Base-by-base conservation (phyloP, 2,797 vertebrate species). In the Paratrypauchen microcephalus region DNA sequence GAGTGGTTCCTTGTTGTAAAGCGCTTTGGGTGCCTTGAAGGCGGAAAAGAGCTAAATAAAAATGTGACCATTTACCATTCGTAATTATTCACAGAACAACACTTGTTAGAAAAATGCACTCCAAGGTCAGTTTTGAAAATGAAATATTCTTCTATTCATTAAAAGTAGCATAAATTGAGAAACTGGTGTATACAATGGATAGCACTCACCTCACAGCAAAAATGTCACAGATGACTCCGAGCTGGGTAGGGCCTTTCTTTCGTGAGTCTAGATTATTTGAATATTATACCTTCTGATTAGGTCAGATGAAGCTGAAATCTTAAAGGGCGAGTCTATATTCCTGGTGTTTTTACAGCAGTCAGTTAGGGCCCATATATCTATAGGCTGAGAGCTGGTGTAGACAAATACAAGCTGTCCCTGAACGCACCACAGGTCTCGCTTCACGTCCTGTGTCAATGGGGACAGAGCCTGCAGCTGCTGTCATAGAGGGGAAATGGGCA, bases 361-460 rank as follows among this genome's bases (percentile, higher is more conserved):
- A 19, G 56, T 9, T 60, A 28, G 68, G 36, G 62, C 41, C 62
- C 65, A 64, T 59, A 69, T 1, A 66, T 55, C 61, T 69, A 48
- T 59, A 47, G 60, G 36, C 47, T 67, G 87, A 82, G 88, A 81
- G 68, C 65, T 26, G n/a, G 70, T 84, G 59, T 26, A 19, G 88
- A 92, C 78, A 87, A 91, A 91, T 88, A 75, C 74, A 79, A 73
- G 72, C 81, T 88, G 80, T 89, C 83, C 75, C 72, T 65, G 66
- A 81, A 77, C 76, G 32, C 32, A 86, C 84, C 81, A 73, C 75
- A 70, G 72, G 84, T 86, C 80, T 85, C 70, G 41, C 75, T 83
- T 89, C 85, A 81, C 79, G 73, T 87, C 78, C 78, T 73, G 65
- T 81, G 78, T 86, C 76, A 78, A 70, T 68, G 68, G 71, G 65